Base-by-base conservation (phyloP, 2,113 vertebrate genomes). In the Dascyllus trimaculatus region DNA sequence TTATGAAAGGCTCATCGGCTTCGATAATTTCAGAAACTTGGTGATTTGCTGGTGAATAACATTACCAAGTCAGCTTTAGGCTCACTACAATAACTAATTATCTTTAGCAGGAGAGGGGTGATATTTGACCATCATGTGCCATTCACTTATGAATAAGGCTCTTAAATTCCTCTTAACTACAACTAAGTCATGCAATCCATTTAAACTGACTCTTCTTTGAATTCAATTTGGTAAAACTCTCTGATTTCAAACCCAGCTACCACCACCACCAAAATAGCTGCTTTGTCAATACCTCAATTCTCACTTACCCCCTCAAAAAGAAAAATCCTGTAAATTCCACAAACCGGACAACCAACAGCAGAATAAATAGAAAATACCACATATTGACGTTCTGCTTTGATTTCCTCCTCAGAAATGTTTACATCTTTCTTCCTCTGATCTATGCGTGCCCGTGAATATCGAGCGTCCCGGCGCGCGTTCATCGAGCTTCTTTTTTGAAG, bases 301-400 rank as follows among this genome's bases (percentile, higher is more conserved):
- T n/a, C 58, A 83, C 53, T 81, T 72, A 62, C 22, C 38, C 22
- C 38, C 49, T 75, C 17, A 72, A 58, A 51, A 59, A 59, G 63
- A 53, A 81, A 82, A 77, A 66, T 72, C 46, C 45, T 38, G 56
- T 61, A 76, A 66, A 66, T 81, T 40, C 73, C 62, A 71, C 56
- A 21, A 80, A 81, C 14, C n/a, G 43, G 22, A 74, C 26, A 77
- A 63, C 32, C 35, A 84, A 53, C 51, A 71, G 57, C 69, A 52
- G 52, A 49, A 60, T 69, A 71, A 84, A 82, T 67, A 59, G 45
- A 81, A 90, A 69, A 75, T 62, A 87, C 73, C 73, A 77, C 64
- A 80, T 81, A 91, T 89, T 74, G 81, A 89, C 75, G 26, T 83
- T 71, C 68, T 85, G 64, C 60, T 83, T 82, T 85, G 76, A 82